A percentile compares a stretch with the other conserved stretches of the same genome.
phyloP scores from a whole-genome alignment of 2,797 vertebrate species.

The Saxicola maurus region DNA sequence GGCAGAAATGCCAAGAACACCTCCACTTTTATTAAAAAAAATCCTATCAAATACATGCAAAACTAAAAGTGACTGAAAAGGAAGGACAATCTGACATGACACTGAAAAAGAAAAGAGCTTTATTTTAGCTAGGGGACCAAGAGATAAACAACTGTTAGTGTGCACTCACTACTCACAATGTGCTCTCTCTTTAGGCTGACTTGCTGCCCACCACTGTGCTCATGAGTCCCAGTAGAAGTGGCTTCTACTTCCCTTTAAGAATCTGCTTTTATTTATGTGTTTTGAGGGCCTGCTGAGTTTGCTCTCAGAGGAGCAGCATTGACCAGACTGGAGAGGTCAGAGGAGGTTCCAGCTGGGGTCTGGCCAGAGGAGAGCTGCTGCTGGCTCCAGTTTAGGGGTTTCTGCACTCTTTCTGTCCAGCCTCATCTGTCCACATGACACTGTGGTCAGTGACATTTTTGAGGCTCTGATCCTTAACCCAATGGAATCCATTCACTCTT shows the following conservation, averaged over 20 bases:
- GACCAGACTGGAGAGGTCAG: too few species aligned
- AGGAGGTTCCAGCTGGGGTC: too few species aligned
- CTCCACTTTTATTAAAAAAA: slow-evolving; percentile 71
- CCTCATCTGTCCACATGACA: too few species aligned
- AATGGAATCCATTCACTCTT: too few species aligned
- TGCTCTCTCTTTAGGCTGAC: slow-evolving; percentile 37
- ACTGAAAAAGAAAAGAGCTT: neutral
- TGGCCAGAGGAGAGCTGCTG: too few species aligned
- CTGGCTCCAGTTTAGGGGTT: too few species aligned
- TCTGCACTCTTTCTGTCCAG: too few species aligned
- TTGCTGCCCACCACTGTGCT: neutral
- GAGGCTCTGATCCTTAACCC: too few species aligned
- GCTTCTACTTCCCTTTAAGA: slow-evolving; percentile 14
- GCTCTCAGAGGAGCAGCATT: too few species aligned
- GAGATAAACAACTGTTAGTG: slow-evolving; percentile 37
- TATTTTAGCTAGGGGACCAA: slow-evolving; percentile 18
- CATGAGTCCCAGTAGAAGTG: slow-evolving; percentile 4
- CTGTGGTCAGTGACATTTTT: too few species aligned
- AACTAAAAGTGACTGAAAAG: slow-evolving; percentile 23
- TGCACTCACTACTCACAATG: neutral
- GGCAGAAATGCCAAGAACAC: slow-evolving; percentile 77
- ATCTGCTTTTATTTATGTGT: neutral
- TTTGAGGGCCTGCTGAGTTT: too few species aligned
- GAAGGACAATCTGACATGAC: neutral
- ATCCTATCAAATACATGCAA: slow-evolving; percentile 56